Evolutionary conservation across 2,113 vertebrate species (phyloP).

Genomic region (Phyllostomus hastatus): DNA sequence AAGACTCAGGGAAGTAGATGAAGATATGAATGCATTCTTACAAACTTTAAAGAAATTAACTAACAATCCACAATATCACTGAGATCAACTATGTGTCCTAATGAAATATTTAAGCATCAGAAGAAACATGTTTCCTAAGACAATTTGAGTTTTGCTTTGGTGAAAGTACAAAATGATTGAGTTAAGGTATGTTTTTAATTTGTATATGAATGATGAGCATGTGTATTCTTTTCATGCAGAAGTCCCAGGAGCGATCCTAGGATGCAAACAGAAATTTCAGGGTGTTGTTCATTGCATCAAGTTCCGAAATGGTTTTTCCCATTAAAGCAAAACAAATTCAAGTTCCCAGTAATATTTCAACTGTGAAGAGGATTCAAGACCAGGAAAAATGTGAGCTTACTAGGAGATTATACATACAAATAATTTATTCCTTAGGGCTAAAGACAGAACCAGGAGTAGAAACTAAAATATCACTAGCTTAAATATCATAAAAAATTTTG

Average conservation of each 20-base stretch:
- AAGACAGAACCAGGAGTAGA: not conserved
- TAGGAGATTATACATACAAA: not conserved
- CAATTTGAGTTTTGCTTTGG: not conserved
- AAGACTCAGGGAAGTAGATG: not conserved
- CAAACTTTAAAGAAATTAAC: not conserved
- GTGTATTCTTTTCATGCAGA: not conserved
- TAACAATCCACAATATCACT: not conserved
- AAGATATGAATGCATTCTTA: not conserved
- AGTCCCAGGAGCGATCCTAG: not conserved
- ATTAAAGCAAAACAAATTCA: not conserved
- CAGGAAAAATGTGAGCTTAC: not conserved
- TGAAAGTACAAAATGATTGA: conserved; percentile 3
- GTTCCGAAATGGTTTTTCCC: not conserved
- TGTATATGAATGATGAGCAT: not conserved
- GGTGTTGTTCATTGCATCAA: not conserved
- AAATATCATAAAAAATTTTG: not conserved
- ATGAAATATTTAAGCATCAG: not conserved
- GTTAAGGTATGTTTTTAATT: not conserved
- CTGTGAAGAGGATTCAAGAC: not conserved
- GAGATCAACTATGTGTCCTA: not conserved
- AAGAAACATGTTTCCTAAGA: not conserved
- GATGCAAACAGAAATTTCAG: not conserved
- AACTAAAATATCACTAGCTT: not conserved
- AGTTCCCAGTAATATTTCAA: not conserved
- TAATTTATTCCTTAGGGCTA: not conserved